These are phyloP conservation scores for Hetaerina titia DNA, from an alignment of 2,888 invertebrate genomes.

Conservation along the genomic window DNA sequence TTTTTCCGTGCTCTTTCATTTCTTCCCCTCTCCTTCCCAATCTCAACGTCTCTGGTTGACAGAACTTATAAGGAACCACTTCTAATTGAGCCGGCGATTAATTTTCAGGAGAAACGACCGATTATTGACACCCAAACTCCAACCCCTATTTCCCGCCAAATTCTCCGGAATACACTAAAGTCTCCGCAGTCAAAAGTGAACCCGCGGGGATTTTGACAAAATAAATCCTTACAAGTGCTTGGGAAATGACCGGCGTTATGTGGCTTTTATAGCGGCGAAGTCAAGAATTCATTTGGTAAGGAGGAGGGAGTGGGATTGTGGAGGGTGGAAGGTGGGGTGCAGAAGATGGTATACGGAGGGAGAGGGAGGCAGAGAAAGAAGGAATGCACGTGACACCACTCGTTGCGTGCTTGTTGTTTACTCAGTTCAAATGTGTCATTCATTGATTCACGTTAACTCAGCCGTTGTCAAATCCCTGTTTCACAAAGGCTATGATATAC, in stretches of 20 bases:
- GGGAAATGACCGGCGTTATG: constrained; percentile 38
- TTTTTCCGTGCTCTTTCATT: too few relatives aligned
- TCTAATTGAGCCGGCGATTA: not conserved
- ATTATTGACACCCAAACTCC: not conserved
- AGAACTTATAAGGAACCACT: not conserved
- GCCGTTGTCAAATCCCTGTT: not conserved
- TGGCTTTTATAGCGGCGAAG: not conserved
- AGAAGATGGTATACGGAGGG: not conserved
- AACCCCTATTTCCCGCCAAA: not conserved
- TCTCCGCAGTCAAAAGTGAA: constrained; percentile 27
- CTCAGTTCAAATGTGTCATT: not conserved
- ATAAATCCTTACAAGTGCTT: constrained; percentile 44
- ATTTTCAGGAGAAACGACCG: not conserved
- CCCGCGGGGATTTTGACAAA: not conserved
- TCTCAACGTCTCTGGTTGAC: too few relatives aligned
- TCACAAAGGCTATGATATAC: not conserved
- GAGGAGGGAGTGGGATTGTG: not conserved
- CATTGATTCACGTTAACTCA: not conserved
- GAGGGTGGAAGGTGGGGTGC: not conserved
- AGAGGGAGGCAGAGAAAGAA: not conserved
- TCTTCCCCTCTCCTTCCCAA: too few relatives aligned
- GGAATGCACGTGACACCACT: not conserved
- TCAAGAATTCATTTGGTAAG: not conserved
- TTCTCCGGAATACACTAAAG: not conserved
- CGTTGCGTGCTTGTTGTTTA: not conserved